Percentiles rank a stretch among this genome's conserved stretches.
Evolutionary conservation across 23 tunicate genomes (phyloP).

Genomic region (Oikopleura albicans): DNA sequence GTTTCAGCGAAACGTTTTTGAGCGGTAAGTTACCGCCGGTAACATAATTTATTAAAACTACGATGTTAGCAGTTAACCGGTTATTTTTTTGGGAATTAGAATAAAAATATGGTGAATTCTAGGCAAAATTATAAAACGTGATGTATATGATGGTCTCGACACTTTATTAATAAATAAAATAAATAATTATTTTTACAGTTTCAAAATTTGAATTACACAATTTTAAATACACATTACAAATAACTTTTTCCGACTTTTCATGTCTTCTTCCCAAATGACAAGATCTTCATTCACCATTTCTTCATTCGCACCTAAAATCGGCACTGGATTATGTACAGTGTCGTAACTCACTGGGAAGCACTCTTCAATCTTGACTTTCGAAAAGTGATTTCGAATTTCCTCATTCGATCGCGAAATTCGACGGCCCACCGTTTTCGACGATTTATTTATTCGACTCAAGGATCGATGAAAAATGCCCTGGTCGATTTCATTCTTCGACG

Average conservation of each 20-base stretch:
- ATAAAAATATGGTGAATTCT: no score
- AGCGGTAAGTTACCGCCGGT: no score
- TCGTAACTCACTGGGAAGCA: neutral
- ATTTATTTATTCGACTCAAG: neutral
- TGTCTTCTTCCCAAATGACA: neutral
- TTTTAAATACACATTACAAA: neutral
- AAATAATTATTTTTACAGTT: no score
- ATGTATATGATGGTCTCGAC: no score
- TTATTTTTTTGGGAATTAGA: no score
- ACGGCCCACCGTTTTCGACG: neutral
- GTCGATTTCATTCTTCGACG: no score
- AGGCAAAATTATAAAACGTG: no score
- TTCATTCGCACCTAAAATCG: neutral
- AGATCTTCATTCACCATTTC: neutral
- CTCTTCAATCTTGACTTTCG: neutral
- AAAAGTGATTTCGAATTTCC: neutral
- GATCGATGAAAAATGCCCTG: no score
- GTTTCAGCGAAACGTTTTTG: no score
- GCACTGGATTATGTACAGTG: neutral
- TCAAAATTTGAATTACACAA: neutral
- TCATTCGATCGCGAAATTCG: neutral
- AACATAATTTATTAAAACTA: no score
- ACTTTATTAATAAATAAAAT: no score
- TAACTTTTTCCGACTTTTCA: neutral
- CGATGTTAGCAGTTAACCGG: no score